Base-by-base conservation (phyloP, 2,797 vertebrate species). In the Poeciliopsis turneri region DNA sequence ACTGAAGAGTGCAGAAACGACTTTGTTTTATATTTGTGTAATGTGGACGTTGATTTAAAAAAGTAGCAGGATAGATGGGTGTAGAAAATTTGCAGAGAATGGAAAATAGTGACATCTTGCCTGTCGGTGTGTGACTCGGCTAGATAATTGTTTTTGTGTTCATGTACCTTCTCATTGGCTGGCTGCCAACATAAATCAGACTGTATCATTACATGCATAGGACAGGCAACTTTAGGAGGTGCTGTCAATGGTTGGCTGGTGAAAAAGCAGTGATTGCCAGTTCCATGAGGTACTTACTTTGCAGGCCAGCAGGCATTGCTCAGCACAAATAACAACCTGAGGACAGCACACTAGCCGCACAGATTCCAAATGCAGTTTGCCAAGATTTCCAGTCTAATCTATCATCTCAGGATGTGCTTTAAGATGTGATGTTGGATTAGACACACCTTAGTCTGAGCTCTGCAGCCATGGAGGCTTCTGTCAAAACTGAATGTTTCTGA, bases 41-140 rank as follows among this genome's bases (percentile, higher is more conserved):
- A 76, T 25, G 75, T 75, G 84, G 77, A 79, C 46, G 16, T 4
- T 76, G 46, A 2, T 83, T 51, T 79, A 77, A 75, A 75, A 57
- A 59, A 41, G 71, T 20, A 76, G 59, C 77, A 68, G 28, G 49
- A 55, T 75, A 43, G 11, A 53, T 82, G 75, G 72, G 75, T 87
- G 83, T 82, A 30, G 86, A 73, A 78, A 59, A 53, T 71, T 79
- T 39, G 76, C 82, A 81, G 71, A 84, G 76, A 91, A 84, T 80
- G 89, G 82, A 90, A 88, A 87, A 72, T 76, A 73, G 73, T 93
- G 90, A 95, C 78, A 82, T 93, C 88, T 92, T 84, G 49, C 83
- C 80, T 86, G 66, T 90, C 82, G 89, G 72, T 89, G 83, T 78
- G 79, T 92, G 91, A 92, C 89, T 93, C 87, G 78, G 90, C 90